A percentile compares a stretch with the other conserved stretches of the same genome.
Evolutionary conservation across 2,113 vertebrate species (phyloP).

Genomic region (Tetrax tetrax): DNA sequence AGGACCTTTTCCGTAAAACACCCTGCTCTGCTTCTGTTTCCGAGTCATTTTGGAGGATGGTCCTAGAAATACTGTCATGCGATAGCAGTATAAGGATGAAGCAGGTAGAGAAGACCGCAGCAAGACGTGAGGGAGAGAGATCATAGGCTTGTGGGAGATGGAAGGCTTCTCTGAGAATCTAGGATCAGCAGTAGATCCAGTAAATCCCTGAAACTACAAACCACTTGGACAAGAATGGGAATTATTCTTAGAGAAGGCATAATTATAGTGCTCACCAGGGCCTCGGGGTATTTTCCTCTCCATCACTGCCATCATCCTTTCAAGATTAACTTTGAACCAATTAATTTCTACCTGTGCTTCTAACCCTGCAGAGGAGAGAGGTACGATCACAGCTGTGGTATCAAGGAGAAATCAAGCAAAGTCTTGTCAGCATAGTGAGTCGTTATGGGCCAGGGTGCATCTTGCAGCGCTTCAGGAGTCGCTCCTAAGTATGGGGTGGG

Average conservation of each 20-base stretch:
- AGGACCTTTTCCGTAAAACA: not conserved
- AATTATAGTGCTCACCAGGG: not conserved
- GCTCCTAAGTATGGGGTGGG: not conserved
- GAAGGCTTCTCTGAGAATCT: not conserved
- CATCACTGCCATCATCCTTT: constrained; percentile 19
- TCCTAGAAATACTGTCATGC: not conserved
- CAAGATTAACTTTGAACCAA: constrained; percentile 33
- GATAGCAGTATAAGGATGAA: not conserved
- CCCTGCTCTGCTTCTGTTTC: not conserved
- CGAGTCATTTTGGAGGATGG: not conserved
- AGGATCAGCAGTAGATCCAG: constrained; percentile 34
- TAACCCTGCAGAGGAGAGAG: not conserved
- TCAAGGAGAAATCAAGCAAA: not conserved
- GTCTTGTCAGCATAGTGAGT: not conserved
- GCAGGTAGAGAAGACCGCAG: not conserved
- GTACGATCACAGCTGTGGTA: not conserved
- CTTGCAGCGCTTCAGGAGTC: not conserved
- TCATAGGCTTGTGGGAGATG: not conserved
- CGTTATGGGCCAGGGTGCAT: not conserved
- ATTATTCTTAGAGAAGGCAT: not conserved
- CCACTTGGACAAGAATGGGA: not conserved
- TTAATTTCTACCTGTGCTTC: not conserved
- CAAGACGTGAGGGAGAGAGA: not conserved
- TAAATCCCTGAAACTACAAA: constrained; percentile 39
- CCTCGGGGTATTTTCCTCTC: constrained; percentile 16